Evolutionary conservation across 2,888 invertebrate species (phyloP), one percentile per base, ranked within the genome.

Genomic region (Cheilosia scutellata): DNA sequence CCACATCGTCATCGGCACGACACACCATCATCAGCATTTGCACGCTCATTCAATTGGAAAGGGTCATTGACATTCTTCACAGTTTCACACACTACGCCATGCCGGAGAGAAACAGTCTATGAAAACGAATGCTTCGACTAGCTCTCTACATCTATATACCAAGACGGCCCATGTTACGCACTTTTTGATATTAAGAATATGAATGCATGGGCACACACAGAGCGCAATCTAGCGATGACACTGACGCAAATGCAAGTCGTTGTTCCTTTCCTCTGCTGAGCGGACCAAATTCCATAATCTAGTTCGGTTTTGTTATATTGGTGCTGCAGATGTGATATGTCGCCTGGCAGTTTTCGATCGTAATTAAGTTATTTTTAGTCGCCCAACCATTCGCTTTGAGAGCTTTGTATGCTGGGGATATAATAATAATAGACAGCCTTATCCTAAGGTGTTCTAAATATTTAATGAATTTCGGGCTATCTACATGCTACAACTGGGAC

Each of bases 21-120:
- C 66, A 74, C 74, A 75, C 68, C 44, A 75, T 62, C 70, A 57
- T 63, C 78, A 78, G 53, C 75, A 78, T 78, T 70, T 68, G 71
- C 62, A 70, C 47, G 75, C 71, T 84, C 75, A 84, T 84, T 84
- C 80, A 79, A 76, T 84, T 84, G 84, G 75, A 84, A 84, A 84
- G 68, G 84, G 70, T 84, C 84, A 80, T 60, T 76, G 84, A 84
- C 84, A 71, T 66, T 70, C 78, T 77, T 66, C 42, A 33, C 25
- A 57, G 33, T 72, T 77, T 66, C 42, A 33, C 25, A 57, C 44
- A 84, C 68, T 75, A 66, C 74, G 68, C 68, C 68, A 66, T n/a
- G n/a, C n/a, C n/a, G n/a, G 25, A 55, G 44, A 71, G 42, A 65
- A 62, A 75, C 44, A 62, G 70, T 55, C 29, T n/a, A 55, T n/a